These are phyloP conservation scores for Oasisia sp. DNA, from an alignment of 2,888 invertebrate genomes.

Conservation along the genomic window DNA sequence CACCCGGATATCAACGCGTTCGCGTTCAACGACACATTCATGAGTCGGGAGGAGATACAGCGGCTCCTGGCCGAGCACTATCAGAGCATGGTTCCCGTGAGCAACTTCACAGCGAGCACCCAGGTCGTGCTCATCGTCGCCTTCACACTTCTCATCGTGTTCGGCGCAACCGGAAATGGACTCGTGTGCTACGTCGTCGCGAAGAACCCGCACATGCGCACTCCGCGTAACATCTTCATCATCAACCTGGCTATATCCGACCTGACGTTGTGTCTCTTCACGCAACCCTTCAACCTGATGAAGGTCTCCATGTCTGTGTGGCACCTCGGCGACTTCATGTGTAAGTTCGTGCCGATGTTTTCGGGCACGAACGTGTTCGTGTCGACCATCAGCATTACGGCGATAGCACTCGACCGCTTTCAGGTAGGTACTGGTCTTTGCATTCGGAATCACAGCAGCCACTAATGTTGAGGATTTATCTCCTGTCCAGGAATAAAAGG, in stretches of 20 bases:
- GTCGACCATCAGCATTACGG: conserved; percentile 92
- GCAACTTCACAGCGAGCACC: conserved; percentile 44
- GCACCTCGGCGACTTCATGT: conserved; percentile 84
- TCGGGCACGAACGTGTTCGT: conserved; percentile 93
- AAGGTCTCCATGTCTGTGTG: conserved; percentile 73
- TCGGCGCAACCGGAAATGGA: conserved; percentile 86
- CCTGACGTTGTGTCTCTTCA: conserved; percentile 85
- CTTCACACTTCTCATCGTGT: conserved; percentile 72
- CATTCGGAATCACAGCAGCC: too few relatives aligned
- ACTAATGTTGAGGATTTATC: too few relatives aligned
- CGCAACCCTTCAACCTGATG: conserved; percentile 89
- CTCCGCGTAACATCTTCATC: conserved; percentile 90
- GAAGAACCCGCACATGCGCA: conserved; percentile 88
- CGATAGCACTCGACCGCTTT: conserved; percentile 73
- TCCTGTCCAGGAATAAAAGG: too few relatives aligned
- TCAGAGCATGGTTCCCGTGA: neutral
- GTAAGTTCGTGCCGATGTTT: conserved; percentile 86
- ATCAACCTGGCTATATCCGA: conserved; percentile 86
- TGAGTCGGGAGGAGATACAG: conserved; percentile 23
- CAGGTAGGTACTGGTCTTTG: conserved; percentile 41
- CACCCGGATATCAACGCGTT: neutral
- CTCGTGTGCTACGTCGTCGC: conserved; percentile 83
- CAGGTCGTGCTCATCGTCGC: conserved; percentile 52
- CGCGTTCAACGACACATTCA: conserved; percentile 13
- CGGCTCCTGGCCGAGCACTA: conserved; percentile 18